Percentiles rank a stretch among this genome's conserved stretches.
These are phyloP conservation scores for Lophius piscatorius DNA, from an alignment of 2,113 vertebrate species.

Conservation along the genomic window DNA sequence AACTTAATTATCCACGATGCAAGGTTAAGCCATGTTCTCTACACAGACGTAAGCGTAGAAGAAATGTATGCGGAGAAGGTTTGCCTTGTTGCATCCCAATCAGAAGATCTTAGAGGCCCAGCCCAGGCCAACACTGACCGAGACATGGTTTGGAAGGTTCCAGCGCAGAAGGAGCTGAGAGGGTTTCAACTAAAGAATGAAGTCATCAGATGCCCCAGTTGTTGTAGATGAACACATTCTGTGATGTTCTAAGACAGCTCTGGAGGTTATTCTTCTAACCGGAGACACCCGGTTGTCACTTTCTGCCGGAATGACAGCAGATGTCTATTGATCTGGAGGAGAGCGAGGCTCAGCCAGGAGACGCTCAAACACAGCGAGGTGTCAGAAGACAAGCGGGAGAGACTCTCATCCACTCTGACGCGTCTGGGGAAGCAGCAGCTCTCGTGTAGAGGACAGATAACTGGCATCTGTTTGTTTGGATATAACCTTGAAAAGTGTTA, in stretches of 20 bases:
- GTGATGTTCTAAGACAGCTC: conserved; percentile 3
- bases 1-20: conserved; percentile 63
- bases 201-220: conserved; percentile 20
- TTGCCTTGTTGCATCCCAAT: conserved; percentile 40
- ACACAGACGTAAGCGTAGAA: conserved; percentile 26
- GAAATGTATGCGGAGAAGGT: conserved; percentile 28
- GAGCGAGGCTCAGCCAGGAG: conserved; percentile 7
- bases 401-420: conserved; percentile 8
- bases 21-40: conserved; percentile 50
- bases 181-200: conserved; percentile 22
- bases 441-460: conserved; percentile 9
- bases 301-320: conserved; percentile 16
- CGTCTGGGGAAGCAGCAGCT: conserved; percentile 12
- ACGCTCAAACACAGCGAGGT: conserved; percentile 25
- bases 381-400: conserved; percentile 6
- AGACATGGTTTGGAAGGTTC: conserved; percentile 25
- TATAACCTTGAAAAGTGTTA: conserved; percentile 30
- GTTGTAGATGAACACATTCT: conserved; percentile 18
- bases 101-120: conserved; percentile 22
- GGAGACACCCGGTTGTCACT: background rate
- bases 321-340: conserved; percentile 27
- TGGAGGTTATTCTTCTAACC: background rate
- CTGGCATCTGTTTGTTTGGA: conserved; percentile 9
- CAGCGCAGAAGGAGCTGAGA: background rate
- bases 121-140: background rate